These are phyloP conservation scores for Hippocampus comes DNA, from an alignment of 2,113 vertebrate species.

Conservation along the genomic window DNA sequence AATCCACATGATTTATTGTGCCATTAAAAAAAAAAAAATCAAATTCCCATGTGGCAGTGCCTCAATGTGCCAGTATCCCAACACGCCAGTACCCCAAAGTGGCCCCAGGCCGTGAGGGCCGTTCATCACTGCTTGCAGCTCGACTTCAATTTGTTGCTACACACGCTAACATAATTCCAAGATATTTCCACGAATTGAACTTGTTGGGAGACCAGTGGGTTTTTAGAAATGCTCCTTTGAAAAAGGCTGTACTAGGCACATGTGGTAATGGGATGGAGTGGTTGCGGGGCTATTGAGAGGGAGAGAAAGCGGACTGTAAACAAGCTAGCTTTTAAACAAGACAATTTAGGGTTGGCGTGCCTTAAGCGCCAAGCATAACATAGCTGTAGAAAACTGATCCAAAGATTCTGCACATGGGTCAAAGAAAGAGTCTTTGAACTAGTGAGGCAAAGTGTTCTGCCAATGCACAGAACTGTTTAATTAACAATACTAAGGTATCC, in stretches of 20 bases:
- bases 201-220: constrained; percentile 10
- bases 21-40: too few relatives aligned
- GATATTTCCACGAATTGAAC: constrained; percentile 28
- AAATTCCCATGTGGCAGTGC: too few relatives aligned
- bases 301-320: constrained; percentile 71
- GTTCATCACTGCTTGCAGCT: too few relatives aligned
- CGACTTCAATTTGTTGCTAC: constrained; percentile 16
- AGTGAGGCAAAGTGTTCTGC: constrained; percentile 46
- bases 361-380: constrained; percentile 76
- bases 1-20: too few relatives aligned
- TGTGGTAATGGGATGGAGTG: constrained; percentile 43
- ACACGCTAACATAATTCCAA: constrained; percentile 19
- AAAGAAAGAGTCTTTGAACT: constrained; percentile 70
- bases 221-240: constrained; percentile 38
- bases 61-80: too few relatives aligned
- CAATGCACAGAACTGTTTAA: constrained; percentile 68
- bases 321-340: constrained; percentile 78
- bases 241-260: constrained; percentile 51
- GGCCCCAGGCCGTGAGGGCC: too few relatives aligned
- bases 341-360: constrained; percentile 69
- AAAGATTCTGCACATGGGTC: constrained; percentile 78
- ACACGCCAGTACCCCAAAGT: too few relatives aligned
- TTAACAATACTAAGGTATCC: constrained; percentile 74
- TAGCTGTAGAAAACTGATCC: constrained; percentile 71
- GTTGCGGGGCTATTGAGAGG: constrained; percentile 19